These are phyloP conservation scores for Pygoscelis adeliae DNA, from an alignment of 2,113 vertebrate genomes.

Conservation along the genomic window DNA sequence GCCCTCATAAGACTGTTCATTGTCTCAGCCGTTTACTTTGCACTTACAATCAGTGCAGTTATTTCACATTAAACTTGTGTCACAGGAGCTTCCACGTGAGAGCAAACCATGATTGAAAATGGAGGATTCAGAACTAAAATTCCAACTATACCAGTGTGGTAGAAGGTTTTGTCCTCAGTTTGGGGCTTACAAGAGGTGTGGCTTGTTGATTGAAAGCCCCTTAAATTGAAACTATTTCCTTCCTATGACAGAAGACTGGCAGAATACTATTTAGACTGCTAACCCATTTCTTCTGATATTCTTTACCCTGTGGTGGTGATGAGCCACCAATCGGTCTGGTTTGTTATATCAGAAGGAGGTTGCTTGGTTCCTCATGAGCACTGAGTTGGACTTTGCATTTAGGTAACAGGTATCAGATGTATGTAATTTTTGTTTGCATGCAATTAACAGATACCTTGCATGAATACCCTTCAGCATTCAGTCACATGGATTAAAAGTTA, in stretches of 20 bases:
- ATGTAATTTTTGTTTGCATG: neutral
- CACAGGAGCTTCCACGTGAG: neutral
- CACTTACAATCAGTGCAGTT: neutral
- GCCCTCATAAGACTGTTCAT: neutral
- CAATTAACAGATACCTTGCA: neutral
- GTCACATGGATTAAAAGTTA: neutral
- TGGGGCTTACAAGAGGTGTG: neutral
- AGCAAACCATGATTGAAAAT: neutral
- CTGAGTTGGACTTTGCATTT: neutral
- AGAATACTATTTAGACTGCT: neutral
- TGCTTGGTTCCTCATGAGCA: neutral
- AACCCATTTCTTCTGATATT: neutral
- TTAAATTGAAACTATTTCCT: neutral
- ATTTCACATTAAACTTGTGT: neutral
- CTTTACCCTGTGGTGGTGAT: neutral
- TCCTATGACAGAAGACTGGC: neutral
- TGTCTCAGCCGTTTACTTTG: neutral
- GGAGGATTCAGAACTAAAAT: neutral
- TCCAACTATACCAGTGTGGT: neutral
- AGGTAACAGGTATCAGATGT: neutral
- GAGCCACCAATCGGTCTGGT: neutral
- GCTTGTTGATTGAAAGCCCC: neutral
- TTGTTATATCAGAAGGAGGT: neutral
- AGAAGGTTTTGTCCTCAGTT: neutral
- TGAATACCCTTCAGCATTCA: neutral